phyloP scores from a whole-genome alignment of 2,113 vertebrate species.

The Hippocampus zosterae region DNA sequence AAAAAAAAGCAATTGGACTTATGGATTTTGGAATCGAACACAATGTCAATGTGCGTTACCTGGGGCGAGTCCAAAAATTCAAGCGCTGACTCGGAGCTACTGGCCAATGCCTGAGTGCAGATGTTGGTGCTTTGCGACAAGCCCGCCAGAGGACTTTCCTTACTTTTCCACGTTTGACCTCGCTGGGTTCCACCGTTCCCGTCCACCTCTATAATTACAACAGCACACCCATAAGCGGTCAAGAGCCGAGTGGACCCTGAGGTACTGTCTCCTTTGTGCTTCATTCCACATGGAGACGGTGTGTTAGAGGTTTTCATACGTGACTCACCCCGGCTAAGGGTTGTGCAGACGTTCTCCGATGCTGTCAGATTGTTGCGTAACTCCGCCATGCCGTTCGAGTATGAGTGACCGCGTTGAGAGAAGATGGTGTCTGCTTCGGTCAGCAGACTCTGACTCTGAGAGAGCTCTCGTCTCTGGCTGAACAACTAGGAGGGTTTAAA shows the following conservation, averaged over 20 bases:
- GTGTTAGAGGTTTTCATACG: neutral
- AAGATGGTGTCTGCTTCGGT: neutral
- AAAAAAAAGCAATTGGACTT: accelerated
- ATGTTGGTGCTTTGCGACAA: constrained; percentile 39
- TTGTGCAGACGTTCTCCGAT: neutral
- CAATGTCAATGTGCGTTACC: constrained; percentile 9
- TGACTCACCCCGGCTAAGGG: constrained; percentile 19
- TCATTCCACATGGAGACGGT: neutral
- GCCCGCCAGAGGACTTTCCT: constrained; percentile 46
- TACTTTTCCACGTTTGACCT: constrained; percentile 22
- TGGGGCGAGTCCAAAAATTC: constrained; percentile 28
- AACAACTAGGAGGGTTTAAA: constrained; percentile 20
- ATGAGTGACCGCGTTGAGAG: constrained; percentile 45
- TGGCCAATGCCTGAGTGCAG: constrained; percentile 29
- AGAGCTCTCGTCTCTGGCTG: neutral
- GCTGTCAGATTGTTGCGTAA: neutral
- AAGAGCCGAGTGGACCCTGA: neutral
- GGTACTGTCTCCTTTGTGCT: neutral
- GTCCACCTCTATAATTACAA: constrained; percentile 6
- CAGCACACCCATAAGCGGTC: neutral
- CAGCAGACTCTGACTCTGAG: constrained; percentile 15
- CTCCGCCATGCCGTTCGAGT: neutral
- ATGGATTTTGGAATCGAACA: no score
- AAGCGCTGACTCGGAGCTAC: constrained; percentile 1
- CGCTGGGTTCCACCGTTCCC: neutral